Conservation (phyloP, 2,888 invertebrate genomes). For the Polymixis flavicincta region DNA sequence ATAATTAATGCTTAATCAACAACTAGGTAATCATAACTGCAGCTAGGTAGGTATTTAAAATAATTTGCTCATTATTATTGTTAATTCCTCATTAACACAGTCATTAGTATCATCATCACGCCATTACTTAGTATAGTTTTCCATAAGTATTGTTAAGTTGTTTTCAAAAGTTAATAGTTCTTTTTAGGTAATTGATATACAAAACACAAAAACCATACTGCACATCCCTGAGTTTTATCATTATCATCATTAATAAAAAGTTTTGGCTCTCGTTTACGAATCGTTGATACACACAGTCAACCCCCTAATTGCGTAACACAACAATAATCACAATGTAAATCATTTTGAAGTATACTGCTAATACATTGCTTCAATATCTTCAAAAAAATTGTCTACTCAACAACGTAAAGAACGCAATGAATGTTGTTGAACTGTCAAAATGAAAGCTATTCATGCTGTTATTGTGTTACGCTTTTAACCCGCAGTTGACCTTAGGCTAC, state of each 20-base stretch:
- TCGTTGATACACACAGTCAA: neutral
- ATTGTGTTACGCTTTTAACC: no score
- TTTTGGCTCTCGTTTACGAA: neutral
- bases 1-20: neutral
- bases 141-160: neutral
- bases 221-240: no score
- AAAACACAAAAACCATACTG: neutral
- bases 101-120: conserved; percentile 8
- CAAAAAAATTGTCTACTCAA: no score
- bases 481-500: neutral
- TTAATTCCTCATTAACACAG: conserved; percentile 16
- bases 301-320: no score
- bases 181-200: neutral
- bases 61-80: conserved; percentile 24
- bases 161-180: neutral
- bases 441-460: no score
- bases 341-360: no score
- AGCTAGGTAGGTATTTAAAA: neutral
- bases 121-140: no score
- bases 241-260: no score
- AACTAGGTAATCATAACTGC: conserved; percentile 12
- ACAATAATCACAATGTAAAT: no score
- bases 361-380: no score
- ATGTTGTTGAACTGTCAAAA: no score
- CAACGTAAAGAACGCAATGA: no score